Evolutionary conservation across 2,113 vertebrate species (phyloP), one percentile per base, ranked within the genome.

Genomic region (Otus sunia): DNA sequence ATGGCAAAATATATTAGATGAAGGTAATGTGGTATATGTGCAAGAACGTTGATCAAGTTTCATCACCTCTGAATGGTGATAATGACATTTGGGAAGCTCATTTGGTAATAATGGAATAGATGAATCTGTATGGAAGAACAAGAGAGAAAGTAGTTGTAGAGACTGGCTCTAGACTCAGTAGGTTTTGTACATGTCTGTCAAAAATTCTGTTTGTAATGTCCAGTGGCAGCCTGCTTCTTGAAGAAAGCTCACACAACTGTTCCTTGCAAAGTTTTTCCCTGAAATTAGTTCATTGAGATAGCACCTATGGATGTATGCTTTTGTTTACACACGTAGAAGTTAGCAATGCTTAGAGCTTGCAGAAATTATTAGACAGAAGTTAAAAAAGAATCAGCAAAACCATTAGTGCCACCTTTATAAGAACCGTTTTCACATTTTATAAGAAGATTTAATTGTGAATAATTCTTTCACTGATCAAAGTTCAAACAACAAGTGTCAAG

Each of bases 271-370:
- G 21, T 34, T 85, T 26, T 22, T 90, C 9, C 22, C 13, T 34
- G 27, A 47, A 67, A 60, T 62, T 32, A 47, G 2, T 23, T 60
- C 9, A 15, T 36, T 62, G 69, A 43, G 22, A 45, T 20, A 80
- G 5, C 18, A 63, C 8, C 68, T 10, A 20, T 2, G 67, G 10
- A 5, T 32, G 39, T 1, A 2, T 37, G 17, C 8, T 26, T 9
- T 7, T 86, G 18, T 67, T 58, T 53, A 63, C 10, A 58, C 17
- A n/a, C 12, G 62, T 1, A 1, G 27, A 63, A 75, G 12, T 5
- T 37, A 37, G 15, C 0, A 5, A 68, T 47, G 36, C 39, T 91
- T 26, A 56, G 66, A 88, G 27, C 6, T 73, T 59, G 29, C 14
- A 85, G 52, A 87, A 85, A 59, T 52, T 32, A 49, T 47, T 81